These are phyloP conservation scores for Embidobia sp. DNA, from an alignment of 2,888 invertebrate species.

Conservation along the genomic window DNA sequence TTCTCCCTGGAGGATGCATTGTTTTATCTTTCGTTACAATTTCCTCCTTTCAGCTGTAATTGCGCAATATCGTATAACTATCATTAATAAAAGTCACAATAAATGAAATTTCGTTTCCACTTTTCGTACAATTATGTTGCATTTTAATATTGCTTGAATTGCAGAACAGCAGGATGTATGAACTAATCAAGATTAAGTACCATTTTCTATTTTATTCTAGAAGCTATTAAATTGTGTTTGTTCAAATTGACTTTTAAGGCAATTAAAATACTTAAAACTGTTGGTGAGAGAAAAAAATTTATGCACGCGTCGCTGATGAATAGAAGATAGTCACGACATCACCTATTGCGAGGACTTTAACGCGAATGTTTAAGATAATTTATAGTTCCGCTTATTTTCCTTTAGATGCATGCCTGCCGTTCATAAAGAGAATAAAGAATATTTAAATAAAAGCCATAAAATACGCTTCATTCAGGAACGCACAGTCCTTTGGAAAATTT, in stretches of 20 bases:
- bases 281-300: not conserved
- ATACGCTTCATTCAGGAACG: too few species aligned
- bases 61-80: constrained; percentile 1
- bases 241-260: not conserved
- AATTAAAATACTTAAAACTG: not conserved
- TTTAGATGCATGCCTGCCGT: not conserved
- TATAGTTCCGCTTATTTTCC: constrained; percentile 1
- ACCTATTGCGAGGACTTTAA: not conserved
- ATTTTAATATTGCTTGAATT: too few species aligned
- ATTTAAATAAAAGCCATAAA: too few species aligned
- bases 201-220: too few species aligned
- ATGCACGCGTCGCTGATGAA: constrained; percentile 3
- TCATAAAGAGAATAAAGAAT: too few species aligned
- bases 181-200: too few species aligned
- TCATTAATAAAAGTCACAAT: constrained; percentile 18
- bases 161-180: too few species aligned
- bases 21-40: constrained; percentile 25
- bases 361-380: constrained; percentile 4
- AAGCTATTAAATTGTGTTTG: too few species aligned
- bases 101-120: too few species aligned
- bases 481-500: too few species aligned
- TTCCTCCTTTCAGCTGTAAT: constrained; percentile 20
- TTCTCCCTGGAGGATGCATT: constrained; percentile 13
- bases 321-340: constrained; percentile 11
- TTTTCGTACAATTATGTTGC: too few species aligned